These are phyloP conservation scores for Tympanuchus pallidicinctus DNA, from an alignment of 2,113 vertebrate species.

Conservation along the genomic window DNA sequence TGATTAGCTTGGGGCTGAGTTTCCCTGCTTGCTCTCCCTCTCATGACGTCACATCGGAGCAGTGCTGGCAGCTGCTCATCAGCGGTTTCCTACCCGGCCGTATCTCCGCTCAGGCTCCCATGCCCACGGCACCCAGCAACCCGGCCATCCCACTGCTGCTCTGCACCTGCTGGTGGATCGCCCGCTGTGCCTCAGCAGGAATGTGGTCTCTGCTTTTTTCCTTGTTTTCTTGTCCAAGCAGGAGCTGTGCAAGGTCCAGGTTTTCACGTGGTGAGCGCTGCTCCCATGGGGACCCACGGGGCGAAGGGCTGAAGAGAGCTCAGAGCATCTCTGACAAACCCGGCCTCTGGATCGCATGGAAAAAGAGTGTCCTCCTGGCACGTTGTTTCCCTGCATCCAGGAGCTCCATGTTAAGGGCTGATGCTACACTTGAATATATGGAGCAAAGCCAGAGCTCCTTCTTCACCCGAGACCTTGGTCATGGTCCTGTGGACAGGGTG, in stretches of 20 bases:
- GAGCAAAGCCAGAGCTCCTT: neutral
- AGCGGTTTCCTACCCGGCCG: neutral
- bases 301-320: neutral
- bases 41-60: neutral
- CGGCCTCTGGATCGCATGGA: neutral
- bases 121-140: fast-evolving
- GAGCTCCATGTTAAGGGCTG: fast-evolving
- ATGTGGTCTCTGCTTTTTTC: neutral
- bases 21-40: neutral
- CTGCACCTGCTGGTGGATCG: neutral
- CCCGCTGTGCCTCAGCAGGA: neutral
- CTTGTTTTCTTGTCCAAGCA: neutral
- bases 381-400: neutral
- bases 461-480: neutral
- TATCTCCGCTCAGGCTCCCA: fast-evolving
- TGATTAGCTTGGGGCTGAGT: neutral
- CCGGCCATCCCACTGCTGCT: fast-evolving
- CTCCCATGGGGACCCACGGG: neutral
- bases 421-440: neutral
- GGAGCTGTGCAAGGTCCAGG: neutral
- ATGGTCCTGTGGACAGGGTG: neutral
- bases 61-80: fast-evolving
- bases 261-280: neutral
- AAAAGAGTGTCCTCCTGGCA: neutral
- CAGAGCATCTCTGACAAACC: neutral